Evolutionary conservation across 2,888 invertebrate genomes (phyloP).

Genomic region (Hedya salicella): DNA sequence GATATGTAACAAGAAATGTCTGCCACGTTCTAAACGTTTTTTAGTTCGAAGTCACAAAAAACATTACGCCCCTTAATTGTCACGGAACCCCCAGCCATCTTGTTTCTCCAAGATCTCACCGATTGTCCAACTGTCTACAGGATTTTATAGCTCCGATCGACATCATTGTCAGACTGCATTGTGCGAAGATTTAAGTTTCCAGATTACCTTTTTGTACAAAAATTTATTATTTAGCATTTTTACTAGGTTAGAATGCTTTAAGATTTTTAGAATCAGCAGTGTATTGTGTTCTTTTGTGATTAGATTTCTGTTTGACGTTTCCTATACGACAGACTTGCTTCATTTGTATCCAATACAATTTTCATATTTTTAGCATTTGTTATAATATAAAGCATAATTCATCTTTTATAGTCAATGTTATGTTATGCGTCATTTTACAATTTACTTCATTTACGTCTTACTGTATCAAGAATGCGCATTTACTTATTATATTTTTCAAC

Average conservation of each 20-base stretch:
- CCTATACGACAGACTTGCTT: not conserved
- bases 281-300: slow-evolving; percentile 33
- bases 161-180: slow-evolving; percentile 46
- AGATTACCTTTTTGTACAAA: slow-evolving; percentile 49
- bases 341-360: not conserved
- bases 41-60: not conserved
- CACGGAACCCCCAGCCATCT: slow-evolving; percentile 29
- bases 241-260: slow-evolving; percentile 51
- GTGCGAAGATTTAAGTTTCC: slow-evolving; percentile 45
- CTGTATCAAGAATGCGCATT: too few relatives aligned
- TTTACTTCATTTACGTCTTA: too few relatives aligned
- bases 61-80: slow-evolving; percentile 25
- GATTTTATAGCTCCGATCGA: slow-evolving; percentile 47
- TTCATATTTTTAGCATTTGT: not conserved
- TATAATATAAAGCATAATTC: not conserved
- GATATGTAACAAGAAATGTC: not conserved
- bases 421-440: too few relatives aligned
- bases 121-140: slow-evolving; percentile 43
- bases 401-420: not conserved
- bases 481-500: too few relatives aligned
- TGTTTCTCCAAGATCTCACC: slow-evolving; percentile 17
- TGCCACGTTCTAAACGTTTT: not conserved
- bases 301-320: slow-evolving; percentile 1
- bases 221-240: slow-evolving; percentile 46
- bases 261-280: slow-evolving; percentile 17